These are phyloP conservation scores for Entomobrya multifasciata DNA, from an alignment of 2,888 invertebrate genomes.

Conservation along the genomic window DNA sequence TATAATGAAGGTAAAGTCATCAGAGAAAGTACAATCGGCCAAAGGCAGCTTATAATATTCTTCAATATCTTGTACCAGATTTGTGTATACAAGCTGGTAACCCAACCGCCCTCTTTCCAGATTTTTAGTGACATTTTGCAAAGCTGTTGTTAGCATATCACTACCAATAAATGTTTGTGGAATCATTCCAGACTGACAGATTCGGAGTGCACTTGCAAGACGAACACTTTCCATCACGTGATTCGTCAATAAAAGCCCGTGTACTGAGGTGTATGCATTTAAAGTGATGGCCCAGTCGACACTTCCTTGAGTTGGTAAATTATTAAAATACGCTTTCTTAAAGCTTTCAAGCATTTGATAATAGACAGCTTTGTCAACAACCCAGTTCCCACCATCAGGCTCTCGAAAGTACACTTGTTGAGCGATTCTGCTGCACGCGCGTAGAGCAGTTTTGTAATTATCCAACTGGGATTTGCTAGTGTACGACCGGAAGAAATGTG, in stretches of 20 bases:
- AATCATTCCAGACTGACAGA: conserved; percentile 68
- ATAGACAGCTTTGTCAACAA: conserved; percentile 74
- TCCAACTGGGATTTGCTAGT: conserved; percentile 62
- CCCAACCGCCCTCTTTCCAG: neutral
- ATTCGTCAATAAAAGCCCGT: conserved; percentile 74
- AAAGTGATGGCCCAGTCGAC: conserved; percentile 74
- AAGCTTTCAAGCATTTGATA: conserved; percentile 75
- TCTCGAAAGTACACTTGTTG: neutral
- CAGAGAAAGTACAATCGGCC: conserved; percentile 73
- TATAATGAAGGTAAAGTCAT: conserved; percentile 67
- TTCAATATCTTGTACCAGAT: conserved; percentile 67
- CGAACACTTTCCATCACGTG: conserved; percentile 73
- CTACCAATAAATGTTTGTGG: conserved; percentile 69
- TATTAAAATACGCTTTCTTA: conserved; percentile 62
- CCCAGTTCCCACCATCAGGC: conserved; percentile 65
- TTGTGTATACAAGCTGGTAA: conserved; percentile 54
- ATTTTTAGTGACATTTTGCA: conserved; percentile 28
- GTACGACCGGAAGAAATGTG: conserved; percentile 70
- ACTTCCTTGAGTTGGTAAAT: conserved; percentile 68
- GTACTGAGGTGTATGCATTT: conserved; percentile 67
- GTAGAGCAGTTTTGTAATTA: conserved; percentile 56
- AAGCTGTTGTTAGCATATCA: conserved; percentile 45
- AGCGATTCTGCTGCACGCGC: conserved; percentile 60
- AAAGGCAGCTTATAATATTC: conserved; percentile 73
- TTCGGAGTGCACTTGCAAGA: conserved; percentile 64